Conservation (phyloP, 2,797 vertebrate genomes). For the Cephalopachus bancanus region DNA sequence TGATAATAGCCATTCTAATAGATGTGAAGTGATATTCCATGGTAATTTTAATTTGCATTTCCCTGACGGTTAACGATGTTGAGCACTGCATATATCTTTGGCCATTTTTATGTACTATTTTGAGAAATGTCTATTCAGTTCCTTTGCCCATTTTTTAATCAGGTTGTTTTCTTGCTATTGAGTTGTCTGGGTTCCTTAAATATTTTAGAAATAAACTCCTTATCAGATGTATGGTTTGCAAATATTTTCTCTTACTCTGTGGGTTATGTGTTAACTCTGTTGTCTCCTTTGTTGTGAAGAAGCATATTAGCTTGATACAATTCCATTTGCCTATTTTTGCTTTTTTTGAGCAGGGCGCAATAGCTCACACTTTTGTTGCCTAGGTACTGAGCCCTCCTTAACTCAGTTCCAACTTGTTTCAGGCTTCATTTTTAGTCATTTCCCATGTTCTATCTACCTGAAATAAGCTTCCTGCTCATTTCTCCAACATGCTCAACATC, state of each 20-base stretch:
- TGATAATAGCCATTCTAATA: background rate
- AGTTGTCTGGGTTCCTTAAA: background rate
- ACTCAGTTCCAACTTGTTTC: background rate
- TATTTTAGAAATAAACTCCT: background rate
- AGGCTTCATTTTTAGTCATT: conserved; percentile 21
- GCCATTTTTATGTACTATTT: background rate
- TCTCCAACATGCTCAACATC: background rate
- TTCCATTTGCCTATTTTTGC: background rate
- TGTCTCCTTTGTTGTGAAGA: background rate
- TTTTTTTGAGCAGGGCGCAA: too few species aligned
- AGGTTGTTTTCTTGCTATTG: background rate
- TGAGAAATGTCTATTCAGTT: background rate
- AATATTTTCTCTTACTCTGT: background rate
- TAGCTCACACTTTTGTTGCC: background rate
- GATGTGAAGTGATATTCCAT: background rate
- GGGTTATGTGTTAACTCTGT: background rate
- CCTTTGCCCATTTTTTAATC: background rate
- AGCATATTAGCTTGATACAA: background rate
- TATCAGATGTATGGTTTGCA: background rate
- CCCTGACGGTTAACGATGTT: background rate
- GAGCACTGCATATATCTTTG: background rate
- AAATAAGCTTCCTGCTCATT: background rate
- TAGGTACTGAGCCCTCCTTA: background rate
- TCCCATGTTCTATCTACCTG: background rate
- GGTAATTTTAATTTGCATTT: background rate